Evolutionary conservation across 1,140 invertebrate species (phyloP).

Genomic region (Artemia franciscana): DNA sequence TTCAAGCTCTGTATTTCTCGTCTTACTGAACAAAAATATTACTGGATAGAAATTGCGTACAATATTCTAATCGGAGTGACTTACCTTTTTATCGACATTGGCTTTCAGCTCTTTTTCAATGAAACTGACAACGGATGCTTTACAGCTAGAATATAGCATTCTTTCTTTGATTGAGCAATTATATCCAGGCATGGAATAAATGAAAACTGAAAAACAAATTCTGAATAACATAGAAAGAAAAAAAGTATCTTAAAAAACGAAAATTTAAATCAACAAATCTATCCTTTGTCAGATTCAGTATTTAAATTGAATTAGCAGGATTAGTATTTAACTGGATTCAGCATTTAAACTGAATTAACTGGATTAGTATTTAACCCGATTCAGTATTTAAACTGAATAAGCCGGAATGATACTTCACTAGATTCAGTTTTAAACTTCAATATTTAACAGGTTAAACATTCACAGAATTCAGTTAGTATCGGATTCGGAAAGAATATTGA

Average conservation of each 20-base stretch:
- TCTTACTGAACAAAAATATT: background rate
- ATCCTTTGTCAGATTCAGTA: too few relatives aligned
- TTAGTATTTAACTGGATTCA: too few relatives aligned
- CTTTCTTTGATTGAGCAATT: constrained; percentile 79
- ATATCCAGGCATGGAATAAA: constrained; percentile 93
- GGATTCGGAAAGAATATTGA: too few relatives aligned
- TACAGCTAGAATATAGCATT: constrained; percentile 94
- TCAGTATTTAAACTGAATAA: too few relatives aligned
- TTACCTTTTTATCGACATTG: constrained; percentile 64
- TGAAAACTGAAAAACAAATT: constrained; percentile 52
- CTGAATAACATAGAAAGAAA: constrained; percentile 8
- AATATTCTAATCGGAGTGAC: constrained; percentile 12
- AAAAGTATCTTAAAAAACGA: background rate
- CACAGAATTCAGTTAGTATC: too few relatives aligned
- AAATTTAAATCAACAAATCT: background rate
- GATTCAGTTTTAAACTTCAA: too few relatives aligned
- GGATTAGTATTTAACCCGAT: too few relatives aligned
- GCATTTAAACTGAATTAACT: too few relatives aligned
- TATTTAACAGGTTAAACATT: too few relatives aligned
- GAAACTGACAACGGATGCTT: constrained; percentile 55
- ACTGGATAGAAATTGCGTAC: background rate
- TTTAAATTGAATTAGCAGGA: too few relatives aligned
- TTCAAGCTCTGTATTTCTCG: background rate
- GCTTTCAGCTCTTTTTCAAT: constrained; percentile 38
- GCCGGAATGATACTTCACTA: too few relatives aligned